Base-by-base conservation (phyloP, 1,140 invertebrate genomes). In the Zaprionus lachaisei region DNA sequence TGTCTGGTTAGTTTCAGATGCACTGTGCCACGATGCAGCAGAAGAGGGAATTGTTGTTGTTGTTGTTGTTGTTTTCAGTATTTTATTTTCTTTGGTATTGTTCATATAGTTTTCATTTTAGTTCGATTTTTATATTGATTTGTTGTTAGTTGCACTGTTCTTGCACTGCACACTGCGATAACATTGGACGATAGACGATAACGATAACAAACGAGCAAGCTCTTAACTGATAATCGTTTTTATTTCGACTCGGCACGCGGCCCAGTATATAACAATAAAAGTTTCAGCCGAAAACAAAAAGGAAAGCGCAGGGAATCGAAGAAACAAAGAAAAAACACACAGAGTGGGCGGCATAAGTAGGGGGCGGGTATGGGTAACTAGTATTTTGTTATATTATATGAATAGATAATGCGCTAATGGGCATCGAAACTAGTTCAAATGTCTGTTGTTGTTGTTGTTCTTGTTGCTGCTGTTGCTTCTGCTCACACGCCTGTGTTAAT, bases 371-470 rank as follows among this genome's bases (percentile, higher is more conserved):
- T 0, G 6, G n/a, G 34, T 65, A 54, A 6, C 26, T 65, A 37
- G 14, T 44, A 31, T 70, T 65, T 65, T 58, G 58, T 38, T 47
- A 51, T 62, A 56, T 3, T 24, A 12, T 17, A 47, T 17, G 31
- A 49, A 70, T 58, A 67, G 58, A 34, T 79, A 64, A 66, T 74
- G 82, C 70, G 82, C 70, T 83, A 87, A 87, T 80, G 66, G 60
- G 58, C 61, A 72, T 68, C 60, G 77, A 81, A 89, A 89, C 78
- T 89, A 73, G 84, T 81, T 84, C 78, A 84, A 87, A 89, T 77
- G 67, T 77, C 57, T 73, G 73, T 72, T 79, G 49, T 70, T 77
- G 60, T 66, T 82, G 68, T 70, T 83, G 68, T 37, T 82, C 37
- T 49, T 83, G 65, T 24, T 76, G 64, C 54, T 71, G 38, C 34